phyloP scores from a whole-genome alignment of 2,797 vertebrate species.

The Clarias laeviceps region DNA sequence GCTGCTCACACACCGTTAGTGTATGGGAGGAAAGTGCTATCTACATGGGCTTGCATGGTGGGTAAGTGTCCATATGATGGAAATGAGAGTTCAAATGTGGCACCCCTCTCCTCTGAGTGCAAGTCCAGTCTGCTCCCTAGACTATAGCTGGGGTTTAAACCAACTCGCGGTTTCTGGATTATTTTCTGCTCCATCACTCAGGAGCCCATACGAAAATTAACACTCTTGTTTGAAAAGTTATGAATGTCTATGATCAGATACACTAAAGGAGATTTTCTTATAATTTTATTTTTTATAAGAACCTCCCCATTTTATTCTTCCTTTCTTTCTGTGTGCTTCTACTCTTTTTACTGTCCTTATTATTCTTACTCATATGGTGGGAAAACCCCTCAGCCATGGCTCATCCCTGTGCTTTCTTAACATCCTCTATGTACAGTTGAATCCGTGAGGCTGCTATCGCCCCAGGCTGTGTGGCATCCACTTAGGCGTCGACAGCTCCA shows the following conservation, averaged over 20 bases:
- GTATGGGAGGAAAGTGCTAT: too few relatives aligned
- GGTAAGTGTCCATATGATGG: too few relatives aligned
- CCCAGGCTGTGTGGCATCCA: slow-evolving; percentile 63
- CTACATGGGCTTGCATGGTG: too few relatives aligned
- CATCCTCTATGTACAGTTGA: slow-evolving; percentile 65
- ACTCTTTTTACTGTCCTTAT: not conserved
- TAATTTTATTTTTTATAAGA: not conserved
- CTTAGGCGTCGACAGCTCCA: slow-evolving; percentile 58
- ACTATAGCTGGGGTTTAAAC: too few relatives aligned
- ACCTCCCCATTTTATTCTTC: not conserved
- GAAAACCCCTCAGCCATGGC: slow-evolving; percentile 68
- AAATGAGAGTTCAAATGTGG: too few relatives aligned
- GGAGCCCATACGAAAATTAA: too few relatives aligned
- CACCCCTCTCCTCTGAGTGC: too few relatives aligned
- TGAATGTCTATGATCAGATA: not conserved
- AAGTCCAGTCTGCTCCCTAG: too few relatives aligned
- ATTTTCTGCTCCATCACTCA: too few relatives aligned
- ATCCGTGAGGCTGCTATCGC: slow-evolving; percentile 41
- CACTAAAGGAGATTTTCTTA: not conserved
- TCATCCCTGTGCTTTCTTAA: slow-evolving; percentile 74
- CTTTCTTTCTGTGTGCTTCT: slow-evolving; percentile 61
- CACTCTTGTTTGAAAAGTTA: not conserved
- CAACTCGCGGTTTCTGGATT: too few relatives aligned
- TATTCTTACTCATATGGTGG: slow-evolving; percentile 20
- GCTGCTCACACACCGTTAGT: too few relatives aligned